These are phyloP conservation scores for Aphodius granarius DNA, from an alignment of 2,888 invertebrate genomes.

Conservation along the genomic window DNA sequence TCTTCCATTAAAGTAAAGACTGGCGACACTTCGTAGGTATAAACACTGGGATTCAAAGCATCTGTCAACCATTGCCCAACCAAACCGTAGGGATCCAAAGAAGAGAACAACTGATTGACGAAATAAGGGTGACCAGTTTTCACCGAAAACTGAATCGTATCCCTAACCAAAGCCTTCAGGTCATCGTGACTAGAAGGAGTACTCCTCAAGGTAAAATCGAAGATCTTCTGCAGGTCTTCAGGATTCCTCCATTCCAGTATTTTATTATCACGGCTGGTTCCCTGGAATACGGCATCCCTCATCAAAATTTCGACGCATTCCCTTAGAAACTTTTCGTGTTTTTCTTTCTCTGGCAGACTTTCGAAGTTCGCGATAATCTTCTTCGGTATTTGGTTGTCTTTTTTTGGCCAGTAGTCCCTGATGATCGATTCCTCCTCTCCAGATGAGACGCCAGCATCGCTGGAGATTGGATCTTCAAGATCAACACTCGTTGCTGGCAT, in stretches of 20 bases:
- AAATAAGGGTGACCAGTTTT: constrained; percentile 90
- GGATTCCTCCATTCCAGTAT: constrained; percentile 85
- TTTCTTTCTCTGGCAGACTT: constrained; percentile 64
- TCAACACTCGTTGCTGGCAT: background rate
- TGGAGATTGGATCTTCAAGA: constrained; percentile 35
- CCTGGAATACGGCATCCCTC: constrained; percentile 75
- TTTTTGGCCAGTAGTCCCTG: constrained; percentile 18
- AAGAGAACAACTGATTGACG: constrained; percentile 85
- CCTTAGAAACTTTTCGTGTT: constrained; percentile 73
- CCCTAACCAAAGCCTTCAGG: constrained; percentile 66
- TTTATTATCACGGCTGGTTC: constrained; percentile 68
- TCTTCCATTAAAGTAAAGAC: constrained; percentile 89
- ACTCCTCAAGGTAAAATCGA: constrained; percentile 67
- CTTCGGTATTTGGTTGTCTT: constrained; percentile 3
- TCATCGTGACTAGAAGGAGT: constrained; percentile 67
- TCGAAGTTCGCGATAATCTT: constrained; percentile 52
- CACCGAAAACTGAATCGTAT: constrained; percentile 82
- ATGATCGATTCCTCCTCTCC: constrained; percentile 44
- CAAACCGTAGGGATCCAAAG: constrained; percentile 81
- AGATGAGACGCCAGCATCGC: constrained; percentile 42
- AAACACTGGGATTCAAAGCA: constrained; percentile 83
- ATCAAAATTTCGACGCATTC: constrained; percentile 72
- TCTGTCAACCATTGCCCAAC: constrained; percentile 85
- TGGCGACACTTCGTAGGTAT: constrained; percentile 88
- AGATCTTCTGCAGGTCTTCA: constrained; percentile 65